phyloP scores from a whole-genome alignment of 2,113 vertebrate species.

The Urocynchramus pylzowi region DNA sequence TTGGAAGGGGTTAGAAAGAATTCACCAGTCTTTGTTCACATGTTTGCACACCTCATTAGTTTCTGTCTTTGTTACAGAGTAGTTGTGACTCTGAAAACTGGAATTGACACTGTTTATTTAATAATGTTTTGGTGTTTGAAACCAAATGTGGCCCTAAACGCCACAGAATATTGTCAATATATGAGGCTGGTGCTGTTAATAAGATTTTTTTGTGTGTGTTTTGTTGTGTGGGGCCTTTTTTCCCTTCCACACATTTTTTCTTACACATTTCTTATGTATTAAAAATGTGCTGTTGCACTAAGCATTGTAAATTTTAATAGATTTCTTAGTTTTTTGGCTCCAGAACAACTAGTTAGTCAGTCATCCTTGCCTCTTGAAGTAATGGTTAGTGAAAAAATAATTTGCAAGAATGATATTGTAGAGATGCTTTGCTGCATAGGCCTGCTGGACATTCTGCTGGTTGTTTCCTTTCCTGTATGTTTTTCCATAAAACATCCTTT shows the following conservation, averaged over 20 bases:
- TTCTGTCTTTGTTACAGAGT: background rate
- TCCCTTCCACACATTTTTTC: background rate
- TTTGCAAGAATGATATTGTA: background rate
- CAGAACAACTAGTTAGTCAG: background rate
- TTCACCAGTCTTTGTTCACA: fast-evolving
- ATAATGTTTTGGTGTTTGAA: background rate
- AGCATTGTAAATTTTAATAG: background rate
- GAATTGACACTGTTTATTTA: background rate
- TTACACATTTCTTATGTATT: background rate
- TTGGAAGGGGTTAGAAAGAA: background rate
- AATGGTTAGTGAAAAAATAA: background rate
- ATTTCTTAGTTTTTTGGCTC: background rate
- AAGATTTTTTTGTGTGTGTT: background rate
- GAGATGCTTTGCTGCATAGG: background rate
- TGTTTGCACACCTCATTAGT: background rate
- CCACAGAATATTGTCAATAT: background rate
- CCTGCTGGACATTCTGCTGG: background rate
- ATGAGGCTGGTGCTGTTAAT: background rate
- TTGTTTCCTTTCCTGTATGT: background rate
- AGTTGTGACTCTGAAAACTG: background rate
- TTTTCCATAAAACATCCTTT: background rate
- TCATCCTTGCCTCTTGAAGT: background rate
- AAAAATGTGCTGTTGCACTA: background rate
- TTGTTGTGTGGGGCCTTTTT: background rate
- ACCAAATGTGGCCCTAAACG: background rate